phyloP scores from a whole-genome alignment of 2,113 vertebrate genomes.

The Sceloporus undulatus region DNA sequence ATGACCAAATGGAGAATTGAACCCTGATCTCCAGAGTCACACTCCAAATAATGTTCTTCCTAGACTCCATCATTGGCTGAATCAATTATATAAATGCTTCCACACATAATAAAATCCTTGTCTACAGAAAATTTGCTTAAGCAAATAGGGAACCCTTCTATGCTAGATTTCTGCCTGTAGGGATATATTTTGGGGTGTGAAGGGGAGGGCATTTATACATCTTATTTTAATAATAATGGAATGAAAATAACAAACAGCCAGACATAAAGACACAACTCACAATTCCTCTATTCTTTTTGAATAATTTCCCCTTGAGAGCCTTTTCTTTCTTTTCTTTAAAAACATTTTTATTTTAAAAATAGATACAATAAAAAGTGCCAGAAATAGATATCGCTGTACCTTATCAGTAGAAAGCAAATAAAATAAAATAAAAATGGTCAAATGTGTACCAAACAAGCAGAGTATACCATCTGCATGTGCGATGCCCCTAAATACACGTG shows the following conservation, averaged over 20 bases:
- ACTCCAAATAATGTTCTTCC: not conserved
- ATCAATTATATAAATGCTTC: not conserved
- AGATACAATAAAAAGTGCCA: conserved; percentile 8
- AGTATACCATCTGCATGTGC: not conserved
- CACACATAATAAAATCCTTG: not conserved
- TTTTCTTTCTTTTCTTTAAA: not conserved
- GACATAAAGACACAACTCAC: not conserved
- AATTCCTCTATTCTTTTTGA: not conserved
- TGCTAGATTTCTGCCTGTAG: not conserved
- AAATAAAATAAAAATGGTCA: not conserved
- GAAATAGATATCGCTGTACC: not conserved
- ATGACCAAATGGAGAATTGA: too few relatives aligned
- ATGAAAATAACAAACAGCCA: not conserved
- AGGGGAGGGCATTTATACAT: too few relatives aligned
- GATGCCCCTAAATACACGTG: not conserved
- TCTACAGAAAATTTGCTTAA: not conserved
- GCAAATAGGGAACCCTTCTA: not conserved
- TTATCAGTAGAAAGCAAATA: not conserved
- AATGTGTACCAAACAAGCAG: not conserved
- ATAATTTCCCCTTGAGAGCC: not conserved
- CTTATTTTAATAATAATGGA: not conserved
- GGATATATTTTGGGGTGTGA: not conserved
- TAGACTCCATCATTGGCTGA: not conserved
- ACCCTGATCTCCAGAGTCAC: too few relatives aligned
- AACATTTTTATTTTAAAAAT: conserved; percentile 20